Evolutionary conservation across 2,888 invertebrate species (phyloP), one percentile per base, ranked within the genome.

Genomic region (Cabera pusaria): DNA sequence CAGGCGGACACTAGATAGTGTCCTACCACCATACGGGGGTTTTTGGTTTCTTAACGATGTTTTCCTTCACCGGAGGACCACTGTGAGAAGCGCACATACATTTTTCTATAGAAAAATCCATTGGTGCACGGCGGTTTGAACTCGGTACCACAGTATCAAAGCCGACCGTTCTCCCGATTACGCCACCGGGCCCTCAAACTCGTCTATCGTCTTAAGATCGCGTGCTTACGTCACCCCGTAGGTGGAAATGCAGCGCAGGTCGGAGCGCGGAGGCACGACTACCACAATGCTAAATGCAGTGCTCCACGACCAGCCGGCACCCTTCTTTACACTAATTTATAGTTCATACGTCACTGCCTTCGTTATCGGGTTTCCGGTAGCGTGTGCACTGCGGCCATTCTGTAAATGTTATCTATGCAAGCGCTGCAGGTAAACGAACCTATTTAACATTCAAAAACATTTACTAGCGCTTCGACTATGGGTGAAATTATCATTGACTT

Each of bases 301-400:
- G 41, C 49, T 25, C 44, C 37, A 28, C 37, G 28, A 6, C 36
- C 27, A 3, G 21, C 10, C 20, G 26, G 31, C 36, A 22, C 43
- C 44, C 46, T 43, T 54, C 47, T 44, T 45, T 14, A 3, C 44
- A 55, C 56, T 61, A 65, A 64, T 64, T 67, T 64, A 64, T 56
- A 52, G 64, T 61, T 55, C 50, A 62, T 64, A 69, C 62, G 59
- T 66, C 69, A 59, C 69, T 59, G 59, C 56, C 51, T 55, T 48
- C 46, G 52, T 61, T 78, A 78, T 77, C 75, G 44, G 41, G 48
- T 59, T 73, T 73, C 76, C 78, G 60, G 57, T 72, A 54, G 70
- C 70, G 68, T 68, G 68, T 64, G 59, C 60, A 56, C 56, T 51
- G 26, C 36, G 38, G 27, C 39, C 56, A 50, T 36, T 34, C 34